phyloP scores from a whole-genome alignment of 2,888 invertebrate species.

The Drosophila picticornis region DNA sequence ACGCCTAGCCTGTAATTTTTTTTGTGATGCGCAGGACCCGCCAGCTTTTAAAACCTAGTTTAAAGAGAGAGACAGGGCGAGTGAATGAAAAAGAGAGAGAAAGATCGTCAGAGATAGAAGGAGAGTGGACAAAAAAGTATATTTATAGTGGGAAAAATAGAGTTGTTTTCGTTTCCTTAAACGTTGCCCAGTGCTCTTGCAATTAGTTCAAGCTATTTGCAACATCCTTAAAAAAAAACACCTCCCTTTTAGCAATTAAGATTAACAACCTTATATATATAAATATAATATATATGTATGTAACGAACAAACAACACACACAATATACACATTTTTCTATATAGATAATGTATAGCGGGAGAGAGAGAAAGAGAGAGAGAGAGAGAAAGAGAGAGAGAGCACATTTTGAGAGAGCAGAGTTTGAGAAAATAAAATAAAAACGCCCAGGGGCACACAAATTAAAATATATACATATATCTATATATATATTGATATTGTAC shows the following conservation, averaged over 20 bases:
- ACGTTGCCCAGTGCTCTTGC: constrained; percentile 62
- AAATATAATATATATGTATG: constrained; percentile 53
- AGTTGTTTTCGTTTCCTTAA: constrained; percentile 43
- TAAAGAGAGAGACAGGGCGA: constrained; percentile 33
- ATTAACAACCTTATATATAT: constrained; percentile 36
- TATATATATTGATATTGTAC: constrained; percentile 38
- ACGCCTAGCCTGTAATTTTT: constrained; percentile 47
- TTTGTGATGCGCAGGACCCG: constrained; percentile 66
- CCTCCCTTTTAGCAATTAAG: constrained; percentile 53
- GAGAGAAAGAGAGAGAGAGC: neutral
- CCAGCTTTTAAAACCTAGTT: constrained; percentile 66
- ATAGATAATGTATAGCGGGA: constrained; percentile 40
- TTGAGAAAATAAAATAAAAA: constrained; percentile 17
- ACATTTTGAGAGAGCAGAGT: constrained; percentile 3
- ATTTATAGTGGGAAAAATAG: constrained; percentile 9
- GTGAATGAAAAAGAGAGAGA: constrained; percentile 11
- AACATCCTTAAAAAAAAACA: constrained; percentile 26
- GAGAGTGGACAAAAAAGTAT: neutral
- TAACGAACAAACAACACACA: constrained; percentile 23
- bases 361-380: constrained; percentile 4
- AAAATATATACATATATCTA: constrained; percentile 27
- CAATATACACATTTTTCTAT: constrained; percentile 12
- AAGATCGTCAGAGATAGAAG: constrained; percentile 7
- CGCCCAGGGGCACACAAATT: constrained; percentile 53
- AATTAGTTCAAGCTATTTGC: constrained; percentile 52